A percentile compares a stretch with the other conserved stretches of the same genome.
phyloP scores from a whole-genome alignment of 2,888 invertebrate species.

The Ophioninae sp. region DNA sequence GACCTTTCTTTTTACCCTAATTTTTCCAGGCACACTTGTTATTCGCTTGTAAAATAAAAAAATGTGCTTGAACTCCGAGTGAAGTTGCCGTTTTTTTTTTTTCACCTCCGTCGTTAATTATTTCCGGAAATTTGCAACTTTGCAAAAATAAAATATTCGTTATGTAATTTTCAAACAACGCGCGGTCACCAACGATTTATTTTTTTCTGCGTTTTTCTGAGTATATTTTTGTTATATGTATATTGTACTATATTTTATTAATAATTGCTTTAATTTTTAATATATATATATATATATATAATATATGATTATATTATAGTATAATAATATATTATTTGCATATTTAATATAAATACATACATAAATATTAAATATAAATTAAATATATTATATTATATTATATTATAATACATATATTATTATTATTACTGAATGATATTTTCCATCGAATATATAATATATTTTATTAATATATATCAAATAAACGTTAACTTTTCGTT shows the following conservation, averaged over 20 bases:
- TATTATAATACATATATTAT: not conserved
- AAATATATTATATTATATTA: no score
- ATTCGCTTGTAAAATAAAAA: no score
- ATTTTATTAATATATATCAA: not conserved
- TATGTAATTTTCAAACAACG: not conserved
- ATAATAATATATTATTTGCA: no score
- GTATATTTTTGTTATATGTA: no score
- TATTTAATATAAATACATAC: no score
- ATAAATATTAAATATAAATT: no score
- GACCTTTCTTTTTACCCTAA: not conserved
- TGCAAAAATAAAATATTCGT: not conserved
- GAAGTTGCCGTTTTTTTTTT: not conserved
- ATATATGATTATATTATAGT: no score
- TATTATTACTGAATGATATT: not conserved
- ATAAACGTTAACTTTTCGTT: no score
- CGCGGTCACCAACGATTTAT: not conserved
- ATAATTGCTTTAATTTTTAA: no score
- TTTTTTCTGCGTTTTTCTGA: not conserved
- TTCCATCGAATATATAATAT: not conserved
- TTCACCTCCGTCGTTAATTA: not conserved
- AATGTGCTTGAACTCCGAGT: no score
- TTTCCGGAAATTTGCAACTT: not conserved
- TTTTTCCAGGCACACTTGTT: not conserved
- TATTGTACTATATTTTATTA: no score
- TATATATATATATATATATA: no score